Base-by-base conservation (phyloP, 1,140 invertebrate genomes). In the Sitobion miscanthi region DNA sequence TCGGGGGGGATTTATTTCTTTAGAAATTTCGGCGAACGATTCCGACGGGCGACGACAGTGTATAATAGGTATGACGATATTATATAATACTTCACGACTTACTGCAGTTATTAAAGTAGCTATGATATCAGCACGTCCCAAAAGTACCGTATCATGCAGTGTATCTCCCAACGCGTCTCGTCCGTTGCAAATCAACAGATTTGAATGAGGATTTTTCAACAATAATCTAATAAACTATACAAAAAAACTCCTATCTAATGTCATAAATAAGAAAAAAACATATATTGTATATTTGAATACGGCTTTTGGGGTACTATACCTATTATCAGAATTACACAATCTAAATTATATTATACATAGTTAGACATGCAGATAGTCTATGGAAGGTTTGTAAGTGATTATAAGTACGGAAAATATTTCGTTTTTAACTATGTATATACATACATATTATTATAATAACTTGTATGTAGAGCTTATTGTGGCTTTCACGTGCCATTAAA, bases 401-500 rank as follows among this genome's bases (percentile, higher is more conserved):
- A 77, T 77, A 77, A 77, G n/a, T 35, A 77, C n/a, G 62, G n/a
- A n/a, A n/a, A 77, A 77, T 77, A n/a, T n/a, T 77, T n/a, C 14
- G 14, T n/a, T 77, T 77, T 20, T 6, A 35, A 77, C 8, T 77
- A 17, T 0, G n/a, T 17, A n/a, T 17, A n/a, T n/a, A n/a, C n/a
- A 1, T 17, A 35, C 25, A 4, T 69, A n/a, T n/a, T 77, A 4
- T n/a, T 20, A 69, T 69, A n/a, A n/a, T 77, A 77, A n/a, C 0
- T 20, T 77, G n/a, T n/a, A 77, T 69, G n/a, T 77, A 77, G 62
- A 77, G 30, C 30, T 77, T 77, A 42, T 42, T 77, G n/a, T 2
- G 62, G 62, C 62, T 77, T 77, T 77, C 30, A 77, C 62, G 62
- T n/a, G 30, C 62, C n/a, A 83, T 38, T 83, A 83, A 83, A 83